Conservation (phyloP, 2,797 vertebrate species). For the Leptoclinus maculatus region DNA sequence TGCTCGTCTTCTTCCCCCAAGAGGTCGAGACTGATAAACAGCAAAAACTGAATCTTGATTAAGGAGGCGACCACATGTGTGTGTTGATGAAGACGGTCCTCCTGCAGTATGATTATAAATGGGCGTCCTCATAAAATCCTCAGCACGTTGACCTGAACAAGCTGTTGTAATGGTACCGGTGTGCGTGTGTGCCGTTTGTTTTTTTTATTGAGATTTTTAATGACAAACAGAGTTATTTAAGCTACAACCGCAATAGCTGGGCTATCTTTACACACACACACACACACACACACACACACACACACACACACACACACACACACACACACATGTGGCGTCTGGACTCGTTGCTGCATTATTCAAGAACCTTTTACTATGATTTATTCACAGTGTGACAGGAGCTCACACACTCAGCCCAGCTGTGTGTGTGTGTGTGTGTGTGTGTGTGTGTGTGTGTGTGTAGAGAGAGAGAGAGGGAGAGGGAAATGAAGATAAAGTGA, state of each 20-base stretch:
- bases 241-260: slow-evolving; percentile 32
- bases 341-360: slow-evolving; percentile 71
- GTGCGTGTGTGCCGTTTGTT: background rate
- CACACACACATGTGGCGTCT: slow-evolving; percentile 66
- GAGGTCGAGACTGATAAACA: background rate
- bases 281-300: slow-evolving; percentile 29
- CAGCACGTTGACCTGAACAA: slow-evolving; percentile 6
- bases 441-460: slow-evolving; percentile 25
- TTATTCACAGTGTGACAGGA: slow-evolving; percentile 70
- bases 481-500: slow-evolving; percentile 1
- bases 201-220: slow-evolving; percentile 41
- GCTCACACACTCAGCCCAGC: slow-evolving; percentile 54
- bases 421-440: slow-evolving; percentile 33
- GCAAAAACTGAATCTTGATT: slow-evolving; percentile 19
- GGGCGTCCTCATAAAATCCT: slow-evolving; percentile 22
- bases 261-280: slow-evolving; percentile 25
- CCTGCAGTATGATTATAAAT: slow-evolving; percentile 51
- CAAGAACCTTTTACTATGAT: slow-evolving; percentile 78
- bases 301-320: slow-evolving; percentile 40
- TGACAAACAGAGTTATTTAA: slow-evolving; percentile 46
- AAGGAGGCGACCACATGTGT: slow-evolving; percentile 26
- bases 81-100: slow-evolving; percentile 23
- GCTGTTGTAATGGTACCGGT: slow-evolving; percentile 27
- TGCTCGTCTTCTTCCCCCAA: no score
- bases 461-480: background rate